These are phyloP conservation scores for Rotaria magnacalcarata DNA, from an alignment of 2,888 invertebrate species.

Conservation along the genomic window DNA sequence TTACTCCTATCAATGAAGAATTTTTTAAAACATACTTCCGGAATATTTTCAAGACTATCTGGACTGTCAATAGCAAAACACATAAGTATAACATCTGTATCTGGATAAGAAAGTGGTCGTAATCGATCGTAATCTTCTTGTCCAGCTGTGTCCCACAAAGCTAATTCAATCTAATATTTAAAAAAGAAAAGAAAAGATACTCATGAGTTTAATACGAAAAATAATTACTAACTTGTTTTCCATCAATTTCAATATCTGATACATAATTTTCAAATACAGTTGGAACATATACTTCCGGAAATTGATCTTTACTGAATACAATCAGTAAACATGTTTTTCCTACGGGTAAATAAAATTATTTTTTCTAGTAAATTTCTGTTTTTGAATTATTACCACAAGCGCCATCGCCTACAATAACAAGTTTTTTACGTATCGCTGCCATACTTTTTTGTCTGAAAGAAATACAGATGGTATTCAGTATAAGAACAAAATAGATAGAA, in stretches of 20 bases:
- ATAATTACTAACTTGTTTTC: too few relatives aligned
- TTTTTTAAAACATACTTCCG: slow-evolving; percentile 64
- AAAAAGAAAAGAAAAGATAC: too few relatives aligned
- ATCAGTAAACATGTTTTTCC: slow-evolving; percentile 98
- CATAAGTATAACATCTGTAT: slow-evolving; percentile 98
- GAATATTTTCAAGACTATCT: slow-evolving; percentile 96
- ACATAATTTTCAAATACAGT: slow-evolving; percentile 99
- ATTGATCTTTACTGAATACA: slow-evolving; percentile 98
- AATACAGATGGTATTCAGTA: too few relatives aligned
- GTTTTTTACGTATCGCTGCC: slow-evolving; percentile 92
- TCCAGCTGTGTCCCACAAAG: slow-evolving; percentile 87
- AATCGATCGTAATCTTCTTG: slow-evolving; percentile 95
- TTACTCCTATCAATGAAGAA: too few relatives aligned
- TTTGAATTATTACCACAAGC: too few relatives aligned
- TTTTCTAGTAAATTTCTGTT: too few relatives aligned
- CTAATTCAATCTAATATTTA: slow-evolving; percentile 66
- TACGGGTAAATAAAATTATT: slow-evolving; percentile 62
- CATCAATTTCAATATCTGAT: slow-evolving; percentile 97
- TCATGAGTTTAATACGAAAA: too few relatives aligned
- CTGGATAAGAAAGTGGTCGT: slow-evolving; percentile 89
- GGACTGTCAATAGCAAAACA: slow-evolving; percentile 99
- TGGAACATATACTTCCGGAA: slow-evolving; percentile 98
- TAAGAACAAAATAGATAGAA: too few relatives aligned
- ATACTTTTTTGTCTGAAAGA: slow-evolving; percentile 50
- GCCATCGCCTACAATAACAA: slow-evolving; percentile 88